Percentiles rank a stretch among this genome's conserved stretches.
Evolutionary conservation across 2,113 vertebrate genomes (phyloP).

Genomic region (Columba janthina): DNA sequence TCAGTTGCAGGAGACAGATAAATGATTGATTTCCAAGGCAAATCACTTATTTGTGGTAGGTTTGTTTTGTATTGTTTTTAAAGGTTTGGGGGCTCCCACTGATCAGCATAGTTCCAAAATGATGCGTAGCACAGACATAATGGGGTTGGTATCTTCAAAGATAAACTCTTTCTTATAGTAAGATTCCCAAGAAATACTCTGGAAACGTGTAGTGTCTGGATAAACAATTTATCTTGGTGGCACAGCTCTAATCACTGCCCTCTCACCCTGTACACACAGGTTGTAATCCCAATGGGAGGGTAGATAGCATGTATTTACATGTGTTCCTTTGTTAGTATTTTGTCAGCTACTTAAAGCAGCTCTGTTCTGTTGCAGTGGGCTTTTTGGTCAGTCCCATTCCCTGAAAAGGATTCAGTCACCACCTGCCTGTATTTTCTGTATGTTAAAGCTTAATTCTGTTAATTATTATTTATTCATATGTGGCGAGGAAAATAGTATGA

Average conservation of each 20-base stretch:
- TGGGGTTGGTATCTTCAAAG: constrained; percentile 49
- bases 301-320: constrained; percentile 88
- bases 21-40: constrained; percentile 33
- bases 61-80: constrained; percentile 50
- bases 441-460: constrained; percentile 75
- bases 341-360: constrained; percentile 78
- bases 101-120: constrained; percentile 19
- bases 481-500: constrained; percentile 69
- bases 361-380: constrained; percentile 67
- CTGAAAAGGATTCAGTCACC: constrained; percentile 54
- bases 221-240: constrained; percentile 80
- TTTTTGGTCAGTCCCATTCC: constrained; percentile 67
- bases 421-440: constrained; percentile 72
- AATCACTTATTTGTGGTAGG: constrained; percentile 41
- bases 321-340: constrained; percentile 88
- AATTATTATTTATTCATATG: constrained; percentile 79
- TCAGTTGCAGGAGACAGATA: background rate
- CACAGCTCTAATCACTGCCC: constrained; percentile 75
- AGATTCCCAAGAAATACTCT: constrained; percentile 62
- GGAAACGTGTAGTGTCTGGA: constrained; percentile 63
- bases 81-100: background rate
- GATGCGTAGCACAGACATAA: background rate
- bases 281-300: constrained; percentile 84
- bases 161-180: constrained; percentile 59
- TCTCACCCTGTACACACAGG: constrained; percentile 84